phyloP scores from a whole-genome alignment of 2,113 vertebrate species.

The Sorex araneus region DNA sequence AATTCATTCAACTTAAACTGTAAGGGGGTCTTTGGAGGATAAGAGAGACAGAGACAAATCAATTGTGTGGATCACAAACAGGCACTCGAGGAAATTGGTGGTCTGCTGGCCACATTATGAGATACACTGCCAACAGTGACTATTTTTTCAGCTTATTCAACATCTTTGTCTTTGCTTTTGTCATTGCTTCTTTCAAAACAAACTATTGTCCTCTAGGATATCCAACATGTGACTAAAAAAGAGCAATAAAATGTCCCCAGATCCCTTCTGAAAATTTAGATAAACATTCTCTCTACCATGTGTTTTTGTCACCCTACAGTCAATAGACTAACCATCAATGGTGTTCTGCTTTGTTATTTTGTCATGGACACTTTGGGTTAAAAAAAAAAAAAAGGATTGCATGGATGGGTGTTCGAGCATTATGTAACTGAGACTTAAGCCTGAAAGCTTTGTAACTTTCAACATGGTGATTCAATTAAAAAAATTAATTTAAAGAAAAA shows the following conservation, averaged over 20 bases:
- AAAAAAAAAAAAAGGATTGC: too few relatives aligned
- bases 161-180: constrained; percentile 54
- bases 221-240: constrained; percentile 69
- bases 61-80: neutral
- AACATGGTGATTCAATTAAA: too few relatives aligned
- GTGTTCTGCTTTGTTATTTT: neutral
- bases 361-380: neutral
- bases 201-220: constrained; percentile 42
- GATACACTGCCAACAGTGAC: neutral
- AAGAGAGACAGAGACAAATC: neutral
- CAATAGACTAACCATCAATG: neutral
- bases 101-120: constrained; percentile 22
- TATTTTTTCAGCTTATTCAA: constrained; percentile 46
- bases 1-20: constrained; percentile 41
- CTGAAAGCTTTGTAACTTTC: too few relatives aligned
- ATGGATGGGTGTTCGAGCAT: too few relatives aligned
- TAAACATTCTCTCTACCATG: constrained; percentile 49
- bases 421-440: too few relatives aligned
- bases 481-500: too few relatives aligned
- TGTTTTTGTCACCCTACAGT: neutral
- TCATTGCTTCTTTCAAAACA: constrained; percentile 58
- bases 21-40: neutral
- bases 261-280: constrained; percentile 58
- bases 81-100: neutral
- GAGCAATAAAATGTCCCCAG: constrained; percentile 68